These are phyloP conservation scores for Tipula vernalis DNA, from an alignment of 2,888 invertebrate species.

Conservation along the genomic window DNA sequence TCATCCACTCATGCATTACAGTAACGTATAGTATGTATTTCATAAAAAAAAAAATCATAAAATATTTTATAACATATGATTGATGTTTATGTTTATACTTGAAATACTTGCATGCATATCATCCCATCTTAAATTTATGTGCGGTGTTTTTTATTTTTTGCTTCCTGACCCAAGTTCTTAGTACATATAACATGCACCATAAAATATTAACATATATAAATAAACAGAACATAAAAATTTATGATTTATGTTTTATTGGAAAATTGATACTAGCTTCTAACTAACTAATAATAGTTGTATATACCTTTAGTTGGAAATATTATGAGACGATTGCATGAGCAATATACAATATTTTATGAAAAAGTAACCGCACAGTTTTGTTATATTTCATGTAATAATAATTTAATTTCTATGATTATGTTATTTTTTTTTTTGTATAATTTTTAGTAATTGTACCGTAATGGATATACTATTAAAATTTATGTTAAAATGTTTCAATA, in stretches of 20 bases:
- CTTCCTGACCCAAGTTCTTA: not conserved
- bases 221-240: not conserved
- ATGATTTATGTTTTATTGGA: not conserved
- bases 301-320: not conserved
- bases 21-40: not conserved
- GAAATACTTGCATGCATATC: not conserved
- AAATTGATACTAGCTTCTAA: not conserved
- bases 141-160: not conserved
- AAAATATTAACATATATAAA: not conserved
- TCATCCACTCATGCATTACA: not conserved
- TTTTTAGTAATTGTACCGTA: not conserved
- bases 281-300: not conserved
- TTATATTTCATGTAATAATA: not conserved
- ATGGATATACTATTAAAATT: not conserved
- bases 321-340: not conserved
- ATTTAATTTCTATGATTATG: not conserved
- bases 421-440: not conserved
- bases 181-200: not conserved
- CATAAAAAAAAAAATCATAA: not conserved
- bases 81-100: not conserved
- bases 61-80: not conserved
- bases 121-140: not conserved
- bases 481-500: not conserved
- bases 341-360: not conserved
- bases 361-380: not conserved